Base-by-base conservation (phyloP, 1,140 invertebrate species). In the Sweltsa coloradensis region DNA sequence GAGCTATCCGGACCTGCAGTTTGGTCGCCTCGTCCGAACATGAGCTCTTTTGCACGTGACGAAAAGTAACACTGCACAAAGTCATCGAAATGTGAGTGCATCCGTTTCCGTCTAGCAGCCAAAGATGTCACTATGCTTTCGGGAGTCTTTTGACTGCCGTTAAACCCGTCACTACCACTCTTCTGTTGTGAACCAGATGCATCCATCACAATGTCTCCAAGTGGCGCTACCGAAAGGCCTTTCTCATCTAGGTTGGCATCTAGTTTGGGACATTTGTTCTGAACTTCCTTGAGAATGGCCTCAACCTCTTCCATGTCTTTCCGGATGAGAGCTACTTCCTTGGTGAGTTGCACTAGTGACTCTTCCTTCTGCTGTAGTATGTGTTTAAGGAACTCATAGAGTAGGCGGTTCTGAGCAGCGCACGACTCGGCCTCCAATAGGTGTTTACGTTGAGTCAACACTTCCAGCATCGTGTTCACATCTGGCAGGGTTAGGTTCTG, bases 1-100 rank as follows among this genome's bases (percentile, higher is more conserved):
- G 52, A 54, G 19, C 59, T 60, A 46, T 62, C 58, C 22, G 50
- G 51, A 14, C 55, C 58, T 52, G 51, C 52, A 55, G 60, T 55
- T 54, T 60, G 40, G 44, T 55, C 34, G 54, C 54, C 45, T 45
- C 50, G 49, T 21, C 75, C 76, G 56, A 84, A 76, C 47, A 78
- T 68, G 18, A 85, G 55, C 53, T 87, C 83, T 60, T 81, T 82
- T 5, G 79, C 76, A 34, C 88, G 70, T 13, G 79, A 75, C 14
- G 76, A 73, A 57, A 92, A 86, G 63, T 94, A 96, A 58, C 85
- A 88, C 57, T 87, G 76, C 34, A 88, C 83, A 58, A 95, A 84
- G 61, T 94, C 89, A 50, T 91, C 84, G 66, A 93, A 93, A 67
- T 95, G 89, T 7, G 81, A 77, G 53, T 86, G 77, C 69, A 94